Evolutionary conservation across 2,113 vertebrate species (phyloP).

Genomic region (Crotalus viridis): DNA sequence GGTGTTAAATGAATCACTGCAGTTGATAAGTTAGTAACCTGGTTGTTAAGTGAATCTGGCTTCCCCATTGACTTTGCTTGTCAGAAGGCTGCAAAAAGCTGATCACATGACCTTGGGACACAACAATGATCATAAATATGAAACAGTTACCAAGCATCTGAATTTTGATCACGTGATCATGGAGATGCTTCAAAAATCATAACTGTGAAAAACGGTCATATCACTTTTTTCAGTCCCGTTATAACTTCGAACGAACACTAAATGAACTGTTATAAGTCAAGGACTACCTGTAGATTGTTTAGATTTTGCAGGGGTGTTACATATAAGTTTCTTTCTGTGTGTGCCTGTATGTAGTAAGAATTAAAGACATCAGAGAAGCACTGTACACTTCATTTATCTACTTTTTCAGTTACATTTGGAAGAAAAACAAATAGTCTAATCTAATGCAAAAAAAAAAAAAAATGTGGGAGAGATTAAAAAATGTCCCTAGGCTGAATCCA

Average conservation of each 20-base stretch:
- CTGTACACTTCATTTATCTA: constrained; percentile 14
- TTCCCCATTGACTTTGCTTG: too few species aligned
- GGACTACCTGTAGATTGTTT: not conserved
- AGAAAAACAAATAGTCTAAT: constrained; percentile 14
- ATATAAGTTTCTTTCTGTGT: not conserved
- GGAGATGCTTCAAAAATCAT: not conserved
- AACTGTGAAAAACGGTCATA: not conserved
- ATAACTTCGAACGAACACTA: not conserved
- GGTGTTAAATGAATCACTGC: too few species aligned
- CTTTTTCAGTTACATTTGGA: constrained; percentile 10
- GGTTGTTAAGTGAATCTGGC: too few species aligned
- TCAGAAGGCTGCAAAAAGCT: too few species aligned
- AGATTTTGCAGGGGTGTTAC: not conserved
- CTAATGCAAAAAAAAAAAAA: not conserved
- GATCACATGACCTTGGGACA: too few species aligned
- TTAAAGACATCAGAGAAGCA: constrained; percentile 8
- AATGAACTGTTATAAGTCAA: not conserved
- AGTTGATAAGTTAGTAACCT: too few species aligned
- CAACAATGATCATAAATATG: too few species aligned
- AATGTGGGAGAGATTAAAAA: constrained; percentile 6
- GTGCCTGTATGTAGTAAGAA: not conserved
- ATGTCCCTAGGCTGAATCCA: not conserved
- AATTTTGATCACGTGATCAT: not conserved
- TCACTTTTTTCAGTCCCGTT: not conserved
- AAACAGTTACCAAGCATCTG: too few species aligned